phyloP scores from a whole-genome alignment of 2,888 invertebrate genomes.

The Sphaerophoria taeniata region DNA sequence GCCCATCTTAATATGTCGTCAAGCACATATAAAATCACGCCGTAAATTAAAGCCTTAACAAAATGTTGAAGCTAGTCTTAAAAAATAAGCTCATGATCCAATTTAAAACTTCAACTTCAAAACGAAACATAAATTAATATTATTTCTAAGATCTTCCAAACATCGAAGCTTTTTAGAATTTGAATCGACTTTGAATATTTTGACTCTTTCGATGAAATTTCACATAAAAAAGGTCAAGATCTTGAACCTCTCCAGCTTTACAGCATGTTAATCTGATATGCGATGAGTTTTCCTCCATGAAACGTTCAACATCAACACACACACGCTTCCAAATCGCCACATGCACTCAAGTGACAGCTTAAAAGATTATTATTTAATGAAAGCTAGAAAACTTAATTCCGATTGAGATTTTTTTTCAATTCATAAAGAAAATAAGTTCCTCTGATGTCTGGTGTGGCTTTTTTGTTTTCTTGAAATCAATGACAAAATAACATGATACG shows the following conservation, averaged over 20 bases:
- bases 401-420: constrained; percentile 13
- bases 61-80: too few species aligned
- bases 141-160: too few species aligned
- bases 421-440: not conserved
- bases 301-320: not conserved
- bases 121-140: too few species aligned
- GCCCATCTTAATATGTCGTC: too few species aligned
- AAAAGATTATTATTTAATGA: constrained; percentile 30
- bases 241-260: constrained; percentile 14
- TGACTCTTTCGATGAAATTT: constrained; percentile 11
- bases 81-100: too few species aligned
- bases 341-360: constrained; percentile 19
- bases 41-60: too few species aligned
- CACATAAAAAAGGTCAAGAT: constrained; percentile 16
- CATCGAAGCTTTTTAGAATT: too few species aligned
- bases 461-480: constrained; percentile 2
- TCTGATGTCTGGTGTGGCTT: not conserved
- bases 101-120: too few species aligned
- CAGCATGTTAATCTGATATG: constrained; percentile 9
- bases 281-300: not conserved
- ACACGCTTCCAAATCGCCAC: not conserved
- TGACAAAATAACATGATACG: constrained; percentile 14
- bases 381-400: constrained; percentile 15
- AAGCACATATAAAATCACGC: too few species aligned
- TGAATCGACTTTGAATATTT: not conserved